A percentile compares a stretch with the other conserved stretches of the same genome.
phyloP scores from a whole-genome alignment of 1,140 invertebrate genomes.

The Atta cephalotes region DNA sequence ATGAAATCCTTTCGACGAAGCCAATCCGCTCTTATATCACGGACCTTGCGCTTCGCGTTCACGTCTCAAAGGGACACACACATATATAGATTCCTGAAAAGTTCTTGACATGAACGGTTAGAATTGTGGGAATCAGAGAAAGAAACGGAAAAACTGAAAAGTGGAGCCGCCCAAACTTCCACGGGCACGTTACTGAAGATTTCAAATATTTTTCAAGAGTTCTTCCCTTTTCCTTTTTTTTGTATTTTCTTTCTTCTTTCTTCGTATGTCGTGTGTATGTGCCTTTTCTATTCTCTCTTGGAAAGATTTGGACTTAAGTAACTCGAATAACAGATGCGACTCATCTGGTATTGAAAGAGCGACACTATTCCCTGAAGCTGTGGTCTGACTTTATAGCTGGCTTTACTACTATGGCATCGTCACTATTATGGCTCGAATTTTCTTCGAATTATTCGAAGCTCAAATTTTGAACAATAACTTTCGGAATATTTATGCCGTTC shows the following conservation, averaged over 20 bases:
- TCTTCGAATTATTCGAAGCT: background rate
- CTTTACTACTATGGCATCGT: slow-evolving; percentile 73
- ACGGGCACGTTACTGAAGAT: slow-evolving; percentile 32
- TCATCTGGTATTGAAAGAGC: slow-evolving; percentile 56
- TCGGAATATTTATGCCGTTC: background rate
- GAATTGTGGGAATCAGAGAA: slow-evolving; percentile 34
- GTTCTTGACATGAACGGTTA: slow-evolving; percentile 43
- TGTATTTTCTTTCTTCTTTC: background rate
- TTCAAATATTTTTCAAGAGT: slow-evolving; percentile 70
- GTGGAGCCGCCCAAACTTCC: slow-evolving; percentile 45
- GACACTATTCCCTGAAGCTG: slow-evolving; percentile 60
- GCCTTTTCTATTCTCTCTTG: slow-evolving; percentile 35
- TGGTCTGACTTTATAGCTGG: slow-evolving; percentile 74
- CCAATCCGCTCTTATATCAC: slow-evolving; percentile 65
- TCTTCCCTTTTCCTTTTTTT: slow-evolving; percentile 17
- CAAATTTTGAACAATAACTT: slow-evolving; percentile 5
- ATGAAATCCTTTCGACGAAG: slow-evolving; percentile 70
- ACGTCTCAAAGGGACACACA: slow-evolving; percentile 44
- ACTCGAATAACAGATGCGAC: slow-evolving; percentile 27
- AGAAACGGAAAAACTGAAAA: slow-evolving; percentile 61
- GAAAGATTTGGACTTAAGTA: slow-evolving; percentile 55
- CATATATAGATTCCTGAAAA: slow-evolving; percentile 70
- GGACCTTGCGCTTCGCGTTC: slow-evolving; percentile 23
- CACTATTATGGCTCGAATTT: slow-evolving; percentile 5
- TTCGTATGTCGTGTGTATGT: background rate